Base-by-base conservation (phyloP, 2,888 invertebrate species). In the Ptilodon capucinus region DNA sequence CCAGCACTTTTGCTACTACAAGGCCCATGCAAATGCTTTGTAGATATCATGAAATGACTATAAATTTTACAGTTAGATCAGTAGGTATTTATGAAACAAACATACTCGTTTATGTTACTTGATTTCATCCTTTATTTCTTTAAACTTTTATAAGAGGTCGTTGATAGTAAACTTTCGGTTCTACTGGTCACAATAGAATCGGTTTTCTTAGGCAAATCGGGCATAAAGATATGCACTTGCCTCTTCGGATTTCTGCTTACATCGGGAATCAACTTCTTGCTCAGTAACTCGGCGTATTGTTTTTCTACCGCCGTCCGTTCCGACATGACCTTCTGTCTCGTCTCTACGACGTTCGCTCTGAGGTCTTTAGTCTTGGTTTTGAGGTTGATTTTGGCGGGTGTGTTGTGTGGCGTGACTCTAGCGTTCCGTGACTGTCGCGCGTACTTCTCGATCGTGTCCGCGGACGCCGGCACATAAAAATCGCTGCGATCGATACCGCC, bases 221-320 rank as follows among this genome's bases (percentile, higher is more conserved):
- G 95, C 92, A 95, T 94, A 68, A 95, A 95, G 52, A 95, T 95
- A 72, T 95, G 95, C 25, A 95, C 86, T 71, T 96, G 95, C 57
- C 93, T 92, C 67, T 93, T 93, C 6, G 84, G 69, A 43, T 83
- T 86, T 48, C 82, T 85, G 25, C 70, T 75, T 2, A 85, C 68
- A 51, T 91, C 83, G 0, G 90, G 89, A 51, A 90, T 84, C 36
- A 90, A 49, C 60, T 88, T 91, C 63, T 86, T 89, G 51, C 71
- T 87, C 41, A 91, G 56, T 64, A 91, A 65, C 11, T 90, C 88
- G 0, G 87, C 84, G 62, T 90, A 91, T 41, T 91, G 88, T 60
- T 84, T 89, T 51, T 88, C 82, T 0, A 91, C 78, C 0, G 85
- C 88, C 43, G 55, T 76, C 6, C 85, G 76, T 53, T 89, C 91